phyloP scores from a whole-genome alignment of 2,888 invertebrate genomes.

The Eilema sororculum region DNA sequence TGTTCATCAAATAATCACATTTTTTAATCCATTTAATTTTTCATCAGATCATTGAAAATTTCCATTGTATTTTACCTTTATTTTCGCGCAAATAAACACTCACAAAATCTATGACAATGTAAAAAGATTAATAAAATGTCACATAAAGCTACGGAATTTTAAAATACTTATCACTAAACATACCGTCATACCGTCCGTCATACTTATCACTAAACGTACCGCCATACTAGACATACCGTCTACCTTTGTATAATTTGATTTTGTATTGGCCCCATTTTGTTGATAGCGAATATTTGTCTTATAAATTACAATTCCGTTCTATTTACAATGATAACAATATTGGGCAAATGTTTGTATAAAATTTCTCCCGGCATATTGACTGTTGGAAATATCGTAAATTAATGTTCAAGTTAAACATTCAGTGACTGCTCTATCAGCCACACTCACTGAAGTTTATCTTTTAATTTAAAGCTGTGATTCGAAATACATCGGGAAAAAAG shows the following conservation, averaged over 20 bases:
- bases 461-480: not conserved
- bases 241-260: slow-evolving; percentile 1
- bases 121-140: too few relatives aligned
- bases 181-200: too few relatives aligned
- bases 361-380: slow-evolving; percentile 3
- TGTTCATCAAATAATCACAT: not conserved
- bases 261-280: slow-evolving; percentile 15
- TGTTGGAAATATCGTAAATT: slow-evolving; percentile 9
- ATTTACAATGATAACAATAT: slow-evolving; percentile 19
- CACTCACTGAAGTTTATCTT: slow-evolving; percentile 11
- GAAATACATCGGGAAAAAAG: too few relatives aligned
- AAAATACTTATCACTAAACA: not conserved
- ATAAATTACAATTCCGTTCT: slow-evolving; percentile 21
- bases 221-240: too few relatives aligned
- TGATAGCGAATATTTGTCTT: slow-evolving; percentile 23
- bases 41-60: too few relatives aligned
- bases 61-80: too few relatives aligned
- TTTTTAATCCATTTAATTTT: not conserved
- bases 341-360: slow-evolving; percentile 20
- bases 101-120: too few relatives aligned
- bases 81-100: too few relatives aligned
- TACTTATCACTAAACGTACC: too few relatives aligned
- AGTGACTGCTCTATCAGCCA: slow-evolving; percentile 31
- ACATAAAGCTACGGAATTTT: not conserved
- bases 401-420: slow-evolving; percentile 14